phyloP scores from a whole-genome alignment of 2,888 invertebrate species.

The Apamea anceps region DNA sequence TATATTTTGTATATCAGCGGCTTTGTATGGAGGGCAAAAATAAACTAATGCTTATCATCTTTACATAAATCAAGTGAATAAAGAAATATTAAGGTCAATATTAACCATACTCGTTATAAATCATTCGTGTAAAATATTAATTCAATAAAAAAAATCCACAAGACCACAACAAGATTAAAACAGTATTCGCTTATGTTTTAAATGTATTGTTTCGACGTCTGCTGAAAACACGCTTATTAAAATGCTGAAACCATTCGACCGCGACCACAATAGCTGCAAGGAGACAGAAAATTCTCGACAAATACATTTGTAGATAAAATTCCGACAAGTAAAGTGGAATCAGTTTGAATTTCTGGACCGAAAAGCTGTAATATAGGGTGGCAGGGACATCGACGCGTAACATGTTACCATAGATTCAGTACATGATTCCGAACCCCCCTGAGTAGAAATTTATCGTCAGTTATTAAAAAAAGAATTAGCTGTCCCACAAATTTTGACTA shows the following conservation, averaged over 20 bases:
- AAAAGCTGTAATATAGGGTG: not conserved
- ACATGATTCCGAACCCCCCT: too few species aligned
- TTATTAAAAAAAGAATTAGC: too few species aligned
- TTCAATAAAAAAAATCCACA: not conserved
- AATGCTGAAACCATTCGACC: slow-evolving; percentile 17
- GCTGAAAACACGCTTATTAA: slow-evolving; percentile 21
- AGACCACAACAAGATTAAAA: slow-evolving; percentile 28
- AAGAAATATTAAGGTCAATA: not conserved
- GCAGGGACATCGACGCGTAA: too few species aligned
- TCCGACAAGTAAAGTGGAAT: slow-evolving; percentile 1
- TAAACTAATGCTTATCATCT: not conserved
- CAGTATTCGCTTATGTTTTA: not conserved
- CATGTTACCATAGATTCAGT: too few species aligned
- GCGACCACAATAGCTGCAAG: slow-evolving; percentile 40
- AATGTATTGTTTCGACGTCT: slow-evolving; percentile 42
- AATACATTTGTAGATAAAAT: slow-evolving; percentile 45
- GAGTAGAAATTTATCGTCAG: too few species aligned
- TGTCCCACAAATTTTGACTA: too few species aligned
- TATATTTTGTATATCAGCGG: too few species aligned
- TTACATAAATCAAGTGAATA: not conserved
- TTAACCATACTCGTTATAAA: not conserved
- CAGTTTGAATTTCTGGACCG: slow-evolving; percentile 6
- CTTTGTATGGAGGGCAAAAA: not conserved
- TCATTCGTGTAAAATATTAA: not conserved
- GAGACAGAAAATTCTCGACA: slow-evolving; percentile 13